Percentiles rank a stretch among this genome's conserved stretches.
phyloP scores from a whole-genome alignment of 2,113 vertebrate genomes.

The Cinclus mexicanus region DNA sequence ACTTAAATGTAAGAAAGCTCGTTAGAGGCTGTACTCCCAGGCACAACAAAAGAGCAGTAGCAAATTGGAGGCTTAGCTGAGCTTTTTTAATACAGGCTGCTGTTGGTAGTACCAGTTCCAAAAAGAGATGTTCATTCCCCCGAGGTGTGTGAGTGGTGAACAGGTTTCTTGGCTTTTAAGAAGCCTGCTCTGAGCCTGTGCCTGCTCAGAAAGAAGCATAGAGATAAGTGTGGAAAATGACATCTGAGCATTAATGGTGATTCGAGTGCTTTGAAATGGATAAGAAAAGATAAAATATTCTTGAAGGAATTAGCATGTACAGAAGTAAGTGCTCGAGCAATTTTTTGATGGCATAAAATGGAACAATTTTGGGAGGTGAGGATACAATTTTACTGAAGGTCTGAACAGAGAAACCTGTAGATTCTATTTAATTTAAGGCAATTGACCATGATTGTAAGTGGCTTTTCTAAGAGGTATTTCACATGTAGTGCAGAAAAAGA shows the following conservation, averaged over 20 bases:
- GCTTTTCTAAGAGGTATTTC: background rate
- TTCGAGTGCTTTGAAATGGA: background rate
- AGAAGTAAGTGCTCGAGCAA: background rate
- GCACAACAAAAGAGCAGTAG: background rate
- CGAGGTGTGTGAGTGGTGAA: background rate
- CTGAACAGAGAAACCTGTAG: background rate
- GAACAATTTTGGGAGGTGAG: background rate
- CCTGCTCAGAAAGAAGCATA: background rate
- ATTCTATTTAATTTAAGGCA: background rate
- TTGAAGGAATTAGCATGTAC: background rate
- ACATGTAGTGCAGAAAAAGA: background rate
- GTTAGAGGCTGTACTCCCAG: background rate
- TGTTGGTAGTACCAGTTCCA: background rate
- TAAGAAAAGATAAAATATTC: background rate
- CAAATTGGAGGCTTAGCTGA: background rate
- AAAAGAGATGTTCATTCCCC: background rate
- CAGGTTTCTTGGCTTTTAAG: background rate
- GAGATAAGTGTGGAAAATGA: background rate
- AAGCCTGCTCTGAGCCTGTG: background rate
- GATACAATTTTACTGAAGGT: background rate
- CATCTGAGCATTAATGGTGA: background rate
- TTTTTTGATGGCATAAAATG: background rate
- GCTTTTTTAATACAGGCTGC: background rate
- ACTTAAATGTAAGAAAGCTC: background rate
- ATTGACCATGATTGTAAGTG: background rate